A percentile compares a stretch with the other conserved stretches of the same genome.
Conservation (phyloP, 2,797 vertebrate genomes). For the Pogonophryne albipinna region DNA sequence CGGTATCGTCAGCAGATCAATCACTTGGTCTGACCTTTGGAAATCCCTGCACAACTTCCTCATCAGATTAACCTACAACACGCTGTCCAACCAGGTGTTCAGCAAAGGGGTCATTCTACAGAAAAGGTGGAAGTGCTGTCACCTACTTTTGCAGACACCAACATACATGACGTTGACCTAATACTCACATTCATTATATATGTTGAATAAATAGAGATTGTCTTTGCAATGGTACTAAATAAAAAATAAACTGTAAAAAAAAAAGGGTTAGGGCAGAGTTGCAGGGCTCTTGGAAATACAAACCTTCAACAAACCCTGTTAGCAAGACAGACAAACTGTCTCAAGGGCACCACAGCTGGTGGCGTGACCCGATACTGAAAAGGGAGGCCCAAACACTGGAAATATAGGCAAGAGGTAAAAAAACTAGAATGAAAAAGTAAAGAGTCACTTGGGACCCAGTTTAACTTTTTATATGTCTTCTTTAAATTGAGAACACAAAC, state of each 20-base stretch:
- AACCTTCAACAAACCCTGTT: conserved; percentile 23
- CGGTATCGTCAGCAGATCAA: conserved; percentile 50
- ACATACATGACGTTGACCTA: no score
- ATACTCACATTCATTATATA: no score
- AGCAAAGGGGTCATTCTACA: no score
- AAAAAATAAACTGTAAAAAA: no score
- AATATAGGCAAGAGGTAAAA: conserved; percentile 3
- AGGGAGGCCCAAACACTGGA: neutral
- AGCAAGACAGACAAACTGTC: conserved; percentile 1
- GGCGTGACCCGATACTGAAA: conserved; percentile 1
- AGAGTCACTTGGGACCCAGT: neutral
- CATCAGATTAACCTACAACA: conserved; percentile 30
- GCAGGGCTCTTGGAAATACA: conserved; percentile 11
- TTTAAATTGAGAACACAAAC: neutral
- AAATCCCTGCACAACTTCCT: conserved; percentile 47
- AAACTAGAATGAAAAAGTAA: neutral
- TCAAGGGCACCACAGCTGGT: conserved; percentile 11
- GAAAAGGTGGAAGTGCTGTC: no score
- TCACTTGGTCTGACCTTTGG: conserved; percentile 56
- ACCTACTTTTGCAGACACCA: no score
- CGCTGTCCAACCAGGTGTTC: conserved; percentile 15
- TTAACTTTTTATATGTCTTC: neutral
- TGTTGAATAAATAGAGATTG: no score
- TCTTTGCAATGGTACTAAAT: no score
- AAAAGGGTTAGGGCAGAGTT: conserved; percentile 5